Percentiles rank a stretch among this genome's conserved stretches.
These are phyloP conservation scores for Betta splendens DNA, from an alignment of 2,797 vertebrate genomes.

Conservation along the genomic window DNA sequence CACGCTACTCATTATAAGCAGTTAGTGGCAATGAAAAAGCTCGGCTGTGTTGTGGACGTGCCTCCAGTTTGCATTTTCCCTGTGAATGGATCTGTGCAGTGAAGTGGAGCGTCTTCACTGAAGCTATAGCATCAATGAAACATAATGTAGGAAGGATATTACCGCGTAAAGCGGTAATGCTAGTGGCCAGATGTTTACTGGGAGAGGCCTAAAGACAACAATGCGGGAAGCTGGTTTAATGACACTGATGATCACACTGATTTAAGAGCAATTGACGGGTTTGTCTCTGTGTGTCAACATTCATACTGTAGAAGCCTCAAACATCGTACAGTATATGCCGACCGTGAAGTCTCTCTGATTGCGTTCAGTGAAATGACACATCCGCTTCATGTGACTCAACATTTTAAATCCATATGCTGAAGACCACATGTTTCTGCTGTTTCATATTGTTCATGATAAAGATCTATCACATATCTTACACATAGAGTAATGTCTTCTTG, in stretches of 20 bases:
- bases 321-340: neutral
- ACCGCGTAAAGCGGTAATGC: neutral
- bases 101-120: neutral
- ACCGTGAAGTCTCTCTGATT: neutral
- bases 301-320: neutral
- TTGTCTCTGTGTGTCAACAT: slow-evolving; percentile 1
- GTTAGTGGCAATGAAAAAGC: slow-evolving; percentile 62
- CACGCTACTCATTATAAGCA: slow-evolving; percentile 61
- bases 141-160: slow-evolving; percentile 14
- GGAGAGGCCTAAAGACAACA: too few species aligned
- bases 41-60: slow-evolving; percentile 46
- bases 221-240: too few species aligned
- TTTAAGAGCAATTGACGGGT: neutral
- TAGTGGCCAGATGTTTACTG: neutral
- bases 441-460: neutral
- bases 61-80: slow-evolving; percentile 36
- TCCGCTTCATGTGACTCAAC: neutral
- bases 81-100: slow-evolving; percentile 36
- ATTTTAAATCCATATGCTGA: neutral
- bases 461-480: too few species aligned
- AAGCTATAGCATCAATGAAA: slow-evolving; percentile 9
- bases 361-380: neutral
- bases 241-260: too few species aligned
- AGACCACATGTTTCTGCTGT: neutral
- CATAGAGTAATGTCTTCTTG: too few species aligned